Evolutionary conservation across 2,113 vertebrate species (phyloP).

Genomic region (Panurus biarmicus): DNA sequence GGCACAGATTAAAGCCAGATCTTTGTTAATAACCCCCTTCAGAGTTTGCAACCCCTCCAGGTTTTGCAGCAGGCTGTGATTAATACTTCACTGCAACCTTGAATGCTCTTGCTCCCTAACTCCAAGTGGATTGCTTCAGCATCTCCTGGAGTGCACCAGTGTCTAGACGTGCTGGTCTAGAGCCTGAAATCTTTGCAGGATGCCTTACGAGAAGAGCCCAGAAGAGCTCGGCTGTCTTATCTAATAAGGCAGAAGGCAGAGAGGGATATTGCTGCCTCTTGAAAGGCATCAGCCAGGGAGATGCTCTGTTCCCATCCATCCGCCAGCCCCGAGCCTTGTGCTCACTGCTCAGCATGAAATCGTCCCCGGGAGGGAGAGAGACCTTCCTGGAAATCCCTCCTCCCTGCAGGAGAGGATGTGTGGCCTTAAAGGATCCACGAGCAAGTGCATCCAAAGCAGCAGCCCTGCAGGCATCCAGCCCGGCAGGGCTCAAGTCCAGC

Average conservation of each 20-base stretch:
- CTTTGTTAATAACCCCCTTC: rapidly evolving
- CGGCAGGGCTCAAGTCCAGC: background rate
- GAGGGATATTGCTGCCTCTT: background rate
- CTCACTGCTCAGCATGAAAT: background rate
- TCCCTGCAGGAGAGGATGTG: background rate
- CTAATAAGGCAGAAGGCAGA: background rate
- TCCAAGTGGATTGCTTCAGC: background rate
- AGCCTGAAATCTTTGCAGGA: background rate
- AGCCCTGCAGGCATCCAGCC: background rate
- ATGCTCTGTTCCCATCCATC: background rate
- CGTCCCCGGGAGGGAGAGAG: background rate
- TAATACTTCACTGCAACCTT: background rate
- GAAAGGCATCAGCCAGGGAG: background rate
- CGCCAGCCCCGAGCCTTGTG: background rate
- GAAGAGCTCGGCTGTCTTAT: background rate
- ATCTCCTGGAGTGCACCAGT: background rate
- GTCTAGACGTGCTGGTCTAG: background rate
- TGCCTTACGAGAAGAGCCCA: background rate
- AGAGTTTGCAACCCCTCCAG: too few species aligned
- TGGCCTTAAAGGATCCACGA: background rate
- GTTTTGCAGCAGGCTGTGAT: background rate
- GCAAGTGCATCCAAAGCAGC: background rate
- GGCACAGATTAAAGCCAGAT: background rate
- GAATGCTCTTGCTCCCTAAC: background rate
- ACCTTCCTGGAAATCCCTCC: background rate